Base-by-base conservation (phyloP, 2,888 invertebrate genomes). In the Kryphioiulus occultus region DNA sequence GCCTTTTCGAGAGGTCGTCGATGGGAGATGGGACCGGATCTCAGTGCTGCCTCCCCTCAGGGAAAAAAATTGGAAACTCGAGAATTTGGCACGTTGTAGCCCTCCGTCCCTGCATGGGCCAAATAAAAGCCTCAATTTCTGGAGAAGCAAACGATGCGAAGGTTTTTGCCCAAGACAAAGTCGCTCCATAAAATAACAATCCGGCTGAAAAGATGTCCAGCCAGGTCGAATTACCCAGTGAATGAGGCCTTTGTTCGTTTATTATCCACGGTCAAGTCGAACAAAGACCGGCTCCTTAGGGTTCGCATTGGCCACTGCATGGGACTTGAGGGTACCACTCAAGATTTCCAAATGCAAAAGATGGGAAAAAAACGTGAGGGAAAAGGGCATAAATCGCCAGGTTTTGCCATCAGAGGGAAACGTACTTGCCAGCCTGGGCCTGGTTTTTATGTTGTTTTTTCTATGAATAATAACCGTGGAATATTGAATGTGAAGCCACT, bases 101-200 rank as follows among this genome's bases (percentile, higher is more conserved):
- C 44, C 5, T 4, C 44, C 7, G 26, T 22, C 68, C 68, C 68
- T 59, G 3, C 53, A n/a, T 47, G 47, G 47, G 47, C 9, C 2
- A 68, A 22, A 68, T 26, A 7, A 68, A 68, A 68, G n/a, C 68
- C 26, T 68, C 68, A 22, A 26, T 22, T 26, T 68, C 68, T 68
- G 68, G 68, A 68, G 68, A 68, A 44, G 44, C 15, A 44, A 44
- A 44, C 15, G 53, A 19, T 68, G 68, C 26, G 68, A 4, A 68
- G 9, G 68, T 22, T 68, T 68, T 68, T 68, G 26, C 22, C 68
- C 9, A 68, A 68, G 68, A 68, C 68, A 68, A 68, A 68, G 26
- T 68, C 68, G 68, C 68, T 68, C 68, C 68, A 68, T 68, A 68
- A 68, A 68, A 68, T 68, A 68, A 68, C 68, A 68, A 68, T 68